Conservation (phyloP, 2,888 invertebrate genomes). For the Chaetoderma sp. region DNA sequence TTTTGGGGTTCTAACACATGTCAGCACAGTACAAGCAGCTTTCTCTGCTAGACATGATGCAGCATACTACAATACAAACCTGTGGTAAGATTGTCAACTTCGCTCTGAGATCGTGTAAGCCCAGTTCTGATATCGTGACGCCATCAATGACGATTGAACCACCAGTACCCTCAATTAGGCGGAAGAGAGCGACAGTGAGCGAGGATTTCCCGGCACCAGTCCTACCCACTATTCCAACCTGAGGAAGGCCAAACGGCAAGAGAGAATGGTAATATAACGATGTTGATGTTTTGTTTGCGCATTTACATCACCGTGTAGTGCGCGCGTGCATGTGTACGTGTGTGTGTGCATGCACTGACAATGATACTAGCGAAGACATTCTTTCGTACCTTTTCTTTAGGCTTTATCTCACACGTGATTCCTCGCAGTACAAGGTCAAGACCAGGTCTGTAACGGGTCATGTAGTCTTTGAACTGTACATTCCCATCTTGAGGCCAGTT, state of each 20-base stretch:
- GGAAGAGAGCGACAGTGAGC: constrained; percentile 57
- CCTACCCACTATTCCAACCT: constrained; percentile 65
- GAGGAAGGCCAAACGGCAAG: too few species aligned
- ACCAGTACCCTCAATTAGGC: constrained; percentile 54
- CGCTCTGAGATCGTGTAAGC: constrained; percentile 64
- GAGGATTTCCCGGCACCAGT: constrained; percentile 66
- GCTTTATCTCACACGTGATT: constrained; percentile 55
- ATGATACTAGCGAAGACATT: too few species aligned
- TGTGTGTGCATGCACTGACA: too few species aligned
- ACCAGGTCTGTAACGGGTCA: constrained; percentile 63
- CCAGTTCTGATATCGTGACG: constrained; percentile 52
- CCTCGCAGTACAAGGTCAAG: constrained; percentile 65
- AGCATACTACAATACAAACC: too few species aligned
- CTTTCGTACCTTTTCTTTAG: constrained; percentile 62
- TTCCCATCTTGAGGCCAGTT: constrained; percentile 63
- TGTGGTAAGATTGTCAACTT: constrained; percentile 66
- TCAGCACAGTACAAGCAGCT: too few species aligned
- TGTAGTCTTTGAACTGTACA: constrained; percentile 59
- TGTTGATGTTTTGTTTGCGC: too few species aligned
- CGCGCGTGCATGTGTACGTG: too few species aligned
- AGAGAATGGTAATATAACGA: too few species aligned
- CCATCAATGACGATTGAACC: constrained; percentile 60
- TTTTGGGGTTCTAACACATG: too few species aligned
- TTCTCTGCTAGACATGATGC: too few species aligned
- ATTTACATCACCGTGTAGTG: too few species aligned